Percentiles rank a stretch among this genome's conserved stretches.
These are phyloP conservation scores for Tragulus kanchil DNA, from an alignment of 2,113 vertebrate species.

Conservation along the genomic window DNA sequence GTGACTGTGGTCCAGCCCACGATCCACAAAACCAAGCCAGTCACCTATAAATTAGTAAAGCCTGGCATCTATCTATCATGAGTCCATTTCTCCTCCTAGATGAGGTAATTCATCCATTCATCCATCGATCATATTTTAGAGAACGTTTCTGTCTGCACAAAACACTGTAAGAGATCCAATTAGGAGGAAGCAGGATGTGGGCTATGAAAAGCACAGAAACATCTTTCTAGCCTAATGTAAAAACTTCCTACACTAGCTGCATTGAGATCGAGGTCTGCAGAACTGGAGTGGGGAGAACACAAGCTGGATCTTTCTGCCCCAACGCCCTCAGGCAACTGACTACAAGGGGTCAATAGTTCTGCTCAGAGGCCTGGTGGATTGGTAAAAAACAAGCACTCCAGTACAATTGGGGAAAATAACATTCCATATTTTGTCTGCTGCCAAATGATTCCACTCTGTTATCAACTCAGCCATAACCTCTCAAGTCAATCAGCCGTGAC, in stretches of 20 bases:
- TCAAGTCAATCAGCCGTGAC: background rate
- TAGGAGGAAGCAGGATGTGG: conserved; percentile 18
- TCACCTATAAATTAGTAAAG: background rate
- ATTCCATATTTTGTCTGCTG: background rate
- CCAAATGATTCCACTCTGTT: background rate
- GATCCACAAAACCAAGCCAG: background rate
- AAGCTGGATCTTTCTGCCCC: background rate
- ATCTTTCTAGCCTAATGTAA: background rate
- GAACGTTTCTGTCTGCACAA: background rate
- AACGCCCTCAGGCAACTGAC: too few species aligned
- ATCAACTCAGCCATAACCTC: background rate
- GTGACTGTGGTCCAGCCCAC: background rate
- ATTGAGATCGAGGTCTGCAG: background rate
- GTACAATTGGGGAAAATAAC: background rate
- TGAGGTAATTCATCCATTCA: background rate
- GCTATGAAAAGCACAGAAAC: conserved; percentile 29
- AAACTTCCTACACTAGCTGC: background rate
- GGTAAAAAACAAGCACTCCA: background rate
- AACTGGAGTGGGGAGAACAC: background rate
- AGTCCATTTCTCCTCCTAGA: background rate
- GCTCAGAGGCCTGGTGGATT: background rate
- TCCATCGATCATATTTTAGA: conserved; percentile 18
- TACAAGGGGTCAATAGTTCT: background rate
- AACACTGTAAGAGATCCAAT: conserved; percentile 39
- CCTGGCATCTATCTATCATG: background rate